phyloP scores from a whole-genome alignment of 2,113 vertebrate species.

The Colaptes auratus region DNA sequence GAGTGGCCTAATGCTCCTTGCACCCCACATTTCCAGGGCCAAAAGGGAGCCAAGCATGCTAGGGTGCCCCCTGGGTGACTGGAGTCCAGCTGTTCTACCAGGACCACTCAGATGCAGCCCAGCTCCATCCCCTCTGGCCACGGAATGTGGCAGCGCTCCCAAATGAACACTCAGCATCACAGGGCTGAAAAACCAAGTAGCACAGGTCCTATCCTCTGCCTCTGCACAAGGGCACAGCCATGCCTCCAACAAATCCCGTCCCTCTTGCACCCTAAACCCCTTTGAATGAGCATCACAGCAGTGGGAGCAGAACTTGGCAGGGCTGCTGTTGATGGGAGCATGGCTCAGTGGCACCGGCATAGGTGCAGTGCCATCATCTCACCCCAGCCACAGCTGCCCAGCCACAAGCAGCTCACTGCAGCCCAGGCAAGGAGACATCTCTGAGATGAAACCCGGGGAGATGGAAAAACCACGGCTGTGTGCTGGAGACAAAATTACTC shows the following conservation, averaged over 20 bases:
- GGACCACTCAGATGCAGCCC: accelerated
- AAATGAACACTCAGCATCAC: background rate
- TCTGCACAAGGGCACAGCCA: accelerated
- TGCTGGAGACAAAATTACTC: background rate
- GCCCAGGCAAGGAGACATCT: background rate
- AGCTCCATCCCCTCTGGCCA: background rate
- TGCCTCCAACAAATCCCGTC: accelerated
- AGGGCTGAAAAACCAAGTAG: background rate
- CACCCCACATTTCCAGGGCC: background rate
- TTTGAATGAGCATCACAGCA: accelerated
- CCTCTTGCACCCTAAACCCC: accelerated
- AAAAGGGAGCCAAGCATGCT: background rate
- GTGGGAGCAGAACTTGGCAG: background rate
- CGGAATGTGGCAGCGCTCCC: accelerated
- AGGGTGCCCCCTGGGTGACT: background rate
- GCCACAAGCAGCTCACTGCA: background rate
- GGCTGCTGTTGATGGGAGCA: background rate
- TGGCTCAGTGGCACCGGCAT: background rate
- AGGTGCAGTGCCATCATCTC: accelerated
- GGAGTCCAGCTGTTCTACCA: background rate
- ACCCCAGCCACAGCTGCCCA: accelerated
- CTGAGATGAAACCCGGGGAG: background rate
- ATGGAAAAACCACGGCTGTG: background rate
- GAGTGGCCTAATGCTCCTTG: background rate
- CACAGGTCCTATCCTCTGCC: background rate